Percentiles rank a stretch among this genome's conserved stretches.
Evolutionary conservation across 1,140 invertebrate species (phyloP).

Genomic region (Drosophila repletoides): DNA sequence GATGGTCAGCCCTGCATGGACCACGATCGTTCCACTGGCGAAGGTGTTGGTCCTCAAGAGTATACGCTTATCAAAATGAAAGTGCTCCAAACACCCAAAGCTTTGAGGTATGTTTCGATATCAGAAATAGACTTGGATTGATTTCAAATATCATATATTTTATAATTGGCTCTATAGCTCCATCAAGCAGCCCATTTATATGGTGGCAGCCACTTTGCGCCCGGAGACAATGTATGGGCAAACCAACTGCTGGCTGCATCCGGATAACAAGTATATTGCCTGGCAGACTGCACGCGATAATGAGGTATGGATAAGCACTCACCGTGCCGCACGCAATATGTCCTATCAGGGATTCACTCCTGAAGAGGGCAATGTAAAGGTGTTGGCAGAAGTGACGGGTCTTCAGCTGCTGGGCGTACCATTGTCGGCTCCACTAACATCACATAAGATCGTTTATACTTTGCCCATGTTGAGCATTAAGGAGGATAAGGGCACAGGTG

Average conservation of each 20-base stretch:
- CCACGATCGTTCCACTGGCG: conserved; percentile 97
- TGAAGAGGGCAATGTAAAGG: conserved; percentile 90
- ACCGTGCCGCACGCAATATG: conserved; percentile 96
- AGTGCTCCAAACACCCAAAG: conserved; percentile 88
- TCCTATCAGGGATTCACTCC: conserved; percentile 95
- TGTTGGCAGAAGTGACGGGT: conserved; percentile 89
- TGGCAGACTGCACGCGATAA: conserved; percentile 87
- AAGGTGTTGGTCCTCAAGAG: conserved; percentile 98
- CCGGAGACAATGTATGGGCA: conserved; percentile 99
- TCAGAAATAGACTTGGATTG: background rate
- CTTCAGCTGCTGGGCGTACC: conserved; percentile 90
- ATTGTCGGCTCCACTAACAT: conserved; percentile 92
- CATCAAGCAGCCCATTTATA: conserved; percentile 58
- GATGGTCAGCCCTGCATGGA: conserved; percentile 99
- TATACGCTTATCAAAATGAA: conserved; percentile 99
- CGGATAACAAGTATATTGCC: conserved; percentile 96
- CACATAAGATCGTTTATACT: conserved; percentile 93
- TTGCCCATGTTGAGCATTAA: conserved; percentile 99
- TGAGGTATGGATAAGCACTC: conserved; percentile 94
- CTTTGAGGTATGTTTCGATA: conserved; percentile 85
- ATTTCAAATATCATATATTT: background rate
- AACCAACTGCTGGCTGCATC: conserved; percentile 99
- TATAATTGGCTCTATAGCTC: conserved; percentile 8
- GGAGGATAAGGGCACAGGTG: conserved; percentile 98
- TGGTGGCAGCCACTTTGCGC: conserved; percentile 98